Evolutionary conservation across 2,888 invertebrate species (phyloP), one percentile per base, ranked within the genome.

Genomic region (Philereme transversata): DNA sequence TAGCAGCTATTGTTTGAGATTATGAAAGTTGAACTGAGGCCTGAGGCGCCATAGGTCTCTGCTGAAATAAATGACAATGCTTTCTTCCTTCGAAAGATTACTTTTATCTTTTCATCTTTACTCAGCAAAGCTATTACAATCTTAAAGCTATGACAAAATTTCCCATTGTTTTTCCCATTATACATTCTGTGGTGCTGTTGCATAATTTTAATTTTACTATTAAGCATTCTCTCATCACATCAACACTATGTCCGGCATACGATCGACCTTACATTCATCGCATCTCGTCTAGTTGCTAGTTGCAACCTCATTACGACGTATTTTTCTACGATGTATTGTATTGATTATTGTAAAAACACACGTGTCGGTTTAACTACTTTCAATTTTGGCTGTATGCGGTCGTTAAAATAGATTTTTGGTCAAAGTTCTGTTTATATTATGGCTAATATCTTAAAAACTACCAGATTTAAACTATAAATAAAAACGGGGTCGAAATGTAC

Each of bases 1-100:
- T 86, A 83, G 77, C 83, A 77, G 75, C 79, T 82, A 87, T 86
- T 84, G 86, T 86, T 82, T 77, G 76, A 76, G 74, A 81, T 82
- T 83, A 84, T 83, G 86, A 84, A 86, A 85, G 85, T 82, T 75
- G 65, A 62, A 62, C 65, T 62, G 56, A 49, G 56, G 55, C 58
- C 65, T 62, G 56, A 49, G 56, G 55, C 58, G 57, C 45, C 48
- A 52, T 44, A 44, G 48, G 46, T 58, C 48, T 57, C 43, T 35
- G 57, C 65, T 62, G 62, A 61, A 63, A 57, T 51, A 40, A 48
- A 46, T 40, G 22, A 48, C 22, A 46, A 50, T 58, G 36, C 58
- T 55, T 58, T 58, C 56, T 56, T 35, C 7, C 41, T 40, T 41
- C 11, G 45, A 34, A 40, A 54, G 38, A 59, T 58, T 47, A 3